Base-by-base conservation (phyloP, 2,888 invertebrate genomes). In the Napeogenes inachia region DNA sequence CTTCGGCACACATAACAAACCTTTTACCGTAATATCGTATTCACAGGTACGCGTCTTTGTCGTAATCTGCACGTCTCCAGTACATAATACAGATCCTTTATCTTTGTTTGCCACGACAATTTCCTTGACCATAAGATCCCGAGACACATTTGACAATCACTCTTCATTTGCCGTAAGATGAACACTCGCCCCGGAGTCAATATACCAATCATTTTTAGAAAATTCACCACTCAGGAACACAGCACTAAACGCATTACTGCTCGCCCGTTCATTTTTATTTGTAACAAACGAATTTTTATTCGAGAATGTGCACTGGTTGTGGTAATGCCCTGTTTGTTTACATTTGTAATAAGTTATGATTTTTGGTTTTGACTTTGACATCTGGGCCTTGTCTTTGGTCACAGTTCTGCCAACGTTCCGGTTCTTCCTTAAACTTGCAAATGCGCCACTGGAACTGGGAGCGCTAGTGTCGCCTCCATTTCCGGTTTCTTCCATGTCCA, bases 251-350 rank as follows among this genome's bases (percentile, higher is more conserved):
- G 63, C 63, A 54, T 63, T 63, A 13, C 21, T 21, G 21, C 21
- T 21, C 21, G 54, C 60, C 50, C 60, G 59, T 50, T 53, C 21
- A 21, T 21, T 21, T 21, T 21, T 21, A 21, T 21, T 21, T 21
- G 21, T 21, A 21, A 21, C 21, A 21, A 21, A 21, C 21, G 21
- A 21, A 21, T 21, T 21, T 21, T 21, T 21, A 21, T 21, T 21
- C 21, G 21, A 21, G 21, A 21, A 21, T 21, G 21, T 21, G 21
- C 21, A 21, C 21, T 21, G 21, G 21, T 69, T 70, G 35, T 63
- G 65, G 50, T 68, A 71, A 61, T 71, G 69, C 4, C 70, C 70
- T 33, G 59, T 63, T 68, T 70, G 68, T 68, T 71, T 73, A 61
- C 70, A 71, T 65, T 63, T 64, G 55, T 70, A 70, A 30, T 69